Evolutionary conservation across 2,888 invertebrate genomes (phyloP).

Genomic region (Ellobium chinense): DNA sequence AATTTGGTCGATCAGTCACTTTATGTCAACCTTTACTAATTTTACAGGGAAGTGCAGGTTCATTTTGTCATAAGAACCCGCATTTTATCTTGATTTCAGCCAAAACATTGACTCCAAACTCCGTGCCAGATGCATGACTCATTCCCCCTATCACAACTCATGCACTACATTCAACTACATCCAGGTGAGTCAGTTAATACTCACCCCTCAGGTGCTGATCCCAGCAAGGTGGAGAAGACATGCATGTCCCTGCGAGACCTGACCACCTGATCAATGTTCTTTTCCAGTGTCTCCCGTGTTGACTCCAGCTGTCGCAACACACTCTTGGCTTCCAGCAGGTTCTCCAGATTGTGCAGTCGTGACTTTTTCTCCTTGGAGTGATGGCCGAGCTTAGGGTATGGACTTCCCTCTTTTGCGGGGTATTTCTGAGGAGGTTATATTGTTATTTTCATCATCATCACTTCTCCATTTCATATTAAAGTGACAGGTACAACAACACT

Average conservation of each 20-base stretch:
- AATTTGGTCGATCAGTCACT: too few relatives aligned
- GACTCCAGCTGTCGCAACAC: conserved; percentile 63
- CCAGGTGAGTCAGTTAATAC: too few relatives aligned
- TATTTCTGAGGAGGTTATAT: conserved; percentile 15
- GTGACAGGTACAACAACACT: too few relatives aligned
- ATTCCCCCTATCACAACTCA: too few relatives aligned
- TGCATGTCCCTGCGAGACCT: conserved; percentile 63
- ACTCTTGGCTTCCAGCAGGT: conserved; percentile 64
- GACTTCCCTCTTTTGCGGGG: conserved; percentile 45
- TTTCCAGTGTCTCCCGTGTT: conserved; percentile 64
- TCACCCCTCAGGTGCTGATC: conserved; percentile 60
- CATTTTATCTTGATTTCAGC: too few relatives aligned
- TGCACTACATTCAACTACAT: too few relatives aligned
- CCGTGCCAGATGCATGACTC: too few relatives aligned
- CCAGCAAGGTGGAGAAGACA: conserved; percentile 63
- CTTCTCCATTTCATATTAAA: too few relatives aligned
- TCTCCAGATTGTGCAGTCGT: conserved; percentile 45
- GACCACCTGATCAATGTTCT: conserved; percentile 68
- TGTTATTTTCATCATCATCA: neutral
- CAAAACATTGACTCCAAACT: too few relatives aligned
- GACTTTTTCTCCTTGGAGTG: conserved; percentile 46
- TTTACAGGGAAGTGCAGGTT: too few relatives aligned
- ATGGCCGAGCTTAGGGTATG: conserved; percentile 45
- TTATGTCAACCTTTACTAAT: too few relatives aligned
- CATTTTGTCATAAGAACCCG: too few relatives aligned